These are phyloP conservation scores for Celastrina argiolus DNA, from an alignment of 2,888 invertebrate genomes.

Conservation along the genomic window DNA sequence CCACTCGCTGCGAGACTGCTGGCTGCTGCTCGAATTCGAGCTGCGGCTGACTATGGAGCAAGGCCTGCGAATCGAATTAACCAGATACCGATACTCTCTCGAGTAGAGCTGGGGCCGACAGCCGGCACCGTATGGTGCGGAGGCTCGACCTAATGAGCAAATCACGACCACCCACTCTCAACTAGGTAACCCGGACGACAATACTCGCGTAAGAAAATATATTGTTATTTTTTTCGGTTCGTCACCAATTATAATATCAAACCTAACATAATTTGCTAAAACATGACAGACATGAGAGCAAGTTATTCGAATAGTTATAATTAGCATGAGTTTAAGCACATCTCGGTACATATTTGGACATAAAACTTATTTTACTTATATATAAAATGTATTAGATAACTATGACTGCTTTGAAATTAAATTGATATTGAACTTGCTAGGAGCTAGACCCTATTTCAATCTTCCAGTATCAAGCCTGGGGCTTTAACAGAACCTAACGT, in stretches of 20 bases:
- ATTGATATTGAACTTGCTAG: background rate
- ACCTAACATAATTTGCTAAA: background rate
- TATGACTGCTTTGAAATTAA: background rate
- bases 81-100: conserved; percentile 44
- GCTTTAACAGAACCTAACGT: background rate
- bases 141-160: conserved; percentile 27
- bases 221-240: background rate
- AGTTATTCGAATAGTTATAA: background rate
- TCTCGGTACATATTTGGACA: background rate
- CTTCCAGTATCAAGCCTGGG: background rate
- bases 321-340: background rate
- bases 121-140: conserved; percentile 22
- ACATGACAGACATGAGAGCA: background rate
- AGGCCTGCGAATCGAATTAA: conserved; percentile 58
- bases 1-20: conserved; percentile 56
- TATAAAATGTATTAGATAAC: background rate
- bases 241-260: background rate
- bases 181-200: conserved; percentile 17
- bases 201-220: background rate
- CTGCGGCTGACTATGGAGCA: conserved; percentile 26
- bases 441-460: background rate
- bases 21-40: conserved; percentile 29
- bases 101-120: conserved; percentile 32
- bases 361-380: background rate
- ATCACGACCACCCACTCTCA: conserved; percentile 29